Evolutionary conservation across 2,888 invertebrate species (phyloP), one percentile per base, ranked within the genome.

Genomic region (Acanthosepion lycidas): DNA sequence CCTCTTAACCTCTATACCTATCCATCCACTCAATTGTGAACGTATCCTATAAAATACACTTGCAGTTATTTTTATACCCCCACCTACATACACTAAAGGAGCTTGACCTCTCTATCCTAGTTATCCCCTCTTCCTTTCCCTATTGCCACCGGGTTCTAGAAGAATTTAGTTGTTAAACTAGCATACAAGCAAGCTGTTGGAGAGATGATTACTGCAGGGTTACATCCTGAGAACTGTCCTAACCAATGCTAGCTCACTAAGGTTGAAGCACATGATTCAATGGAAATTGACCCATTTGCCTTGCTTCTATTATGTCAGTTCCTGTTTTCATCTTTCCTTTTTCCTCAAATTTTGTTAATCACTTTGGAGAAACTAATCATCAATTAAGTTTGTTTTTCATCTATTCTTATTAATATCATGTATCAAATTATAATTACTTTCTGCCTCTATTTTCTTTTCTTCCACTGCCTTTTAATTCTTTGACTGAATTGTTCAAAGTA

Each of bases 151-250:
- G 6, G n/a, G 8, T 78, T 78, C 78, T 78, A 28, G 78, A 78
- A 78, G n/a, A 78, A n/a, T 78, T 78, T 78, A 78, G 64, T 26
- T 64, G 28, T 64, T 64, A 64, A 64, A 64, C 26, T 64, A 26
- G 78, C 78, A 78, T 78, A 78, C n/a, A 78, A 78, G 78, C 78
- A 78, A 78, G n/a, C 78, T 78, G 78, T 78, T 78, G 78, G 78
- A 55, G 78, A 55, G 55, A 55, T 78, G 78, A 78, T 78, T 78
- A 78, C 78, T 78, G 78, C n/a, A 78, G 78, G 78, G 9, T 78
- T 78, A n/a, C 78, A 78, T 78, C n/a, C 78, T 78, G 78, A 78
- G 78, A 78, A 78, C 78, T 78, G 78, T 78, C 78, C 78, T 78
- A n/a, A 78, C n/a, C 18, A 78, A 78, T 78, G 78, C 78, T 78